Evolutionary conservation across 2,888 invertebrate genomes (phyloP).

Genomic region (Stenurella melanura): DNA sequence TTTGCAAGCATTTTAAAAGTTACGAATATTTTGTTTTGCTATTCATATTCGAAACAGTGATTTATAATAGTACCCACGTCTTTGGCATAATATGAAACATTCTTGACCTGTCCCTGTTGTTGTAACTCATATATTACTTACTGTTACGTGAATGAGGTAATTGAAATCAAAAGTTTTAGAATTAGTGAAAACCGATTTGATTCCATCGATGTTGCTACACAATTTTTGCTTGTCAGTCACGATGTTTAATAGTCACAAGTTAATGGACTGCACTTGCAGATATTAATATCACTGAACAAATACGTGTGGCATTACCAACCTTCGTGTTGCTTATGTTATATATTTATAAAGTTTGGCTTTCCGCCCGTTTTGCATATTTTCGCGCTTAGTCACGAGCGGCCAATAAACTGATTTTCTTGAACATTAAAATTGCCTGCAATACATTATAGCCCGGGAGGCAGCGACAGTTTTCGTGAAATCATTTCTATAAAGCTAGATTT

Average conservation of each 20-base stretch:
- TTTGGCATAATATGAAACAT: slow-evolving; percentile 18
- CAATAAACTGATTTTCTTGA: slow-evolving; percentile 57
- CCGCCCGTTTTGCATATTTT: slow-evolving; percentile 60
- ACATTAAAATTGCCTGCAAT: slow-evolving; percentile 33
- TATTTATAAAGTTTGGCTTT: slow-evolving; percentile 57
- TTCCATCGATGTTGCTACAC: background rate
- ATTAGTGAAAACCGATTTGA: background rate
- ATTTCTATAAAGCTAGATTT: too few species aligned
- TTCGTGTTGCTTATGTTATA: slow-evolving; percentile 48
- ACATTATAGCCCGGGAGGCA: too few species aligned
- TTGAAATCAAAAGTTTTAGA: background rate
- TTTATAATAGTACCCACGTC: slow-evolving; percentile 19
- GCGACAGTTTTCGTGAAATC: too few species aligned
- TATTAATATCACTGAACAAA: slow-evolving; percentile 51
- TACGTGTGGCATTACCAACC: slow-evolving; percentile 53
- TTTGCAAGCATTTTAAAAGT: slow-evolving; percentile 11
- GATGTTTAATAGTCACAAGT: too few species aligned
- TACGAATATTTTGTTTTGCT: slow-evolving; percentile 20
- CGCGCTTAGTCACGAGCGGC: slow-evolving; percentile 57
- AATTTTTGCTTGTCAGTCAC: background rate
- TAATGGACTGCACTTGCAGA: slow-evolving; percentile 22
- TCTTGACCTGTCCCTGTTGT: slow-evolving; percentile 27
- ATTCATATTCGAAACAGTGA: slow-evolving; percentile 11
- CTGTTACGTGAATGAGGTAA: background rate
- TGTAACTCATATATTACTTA: background rate